These are phyloP conservation scores for Mungos mungo DNA, from an alignment of 2,113 vertebrate genomes.

Conservation along the genomic window DNA sequence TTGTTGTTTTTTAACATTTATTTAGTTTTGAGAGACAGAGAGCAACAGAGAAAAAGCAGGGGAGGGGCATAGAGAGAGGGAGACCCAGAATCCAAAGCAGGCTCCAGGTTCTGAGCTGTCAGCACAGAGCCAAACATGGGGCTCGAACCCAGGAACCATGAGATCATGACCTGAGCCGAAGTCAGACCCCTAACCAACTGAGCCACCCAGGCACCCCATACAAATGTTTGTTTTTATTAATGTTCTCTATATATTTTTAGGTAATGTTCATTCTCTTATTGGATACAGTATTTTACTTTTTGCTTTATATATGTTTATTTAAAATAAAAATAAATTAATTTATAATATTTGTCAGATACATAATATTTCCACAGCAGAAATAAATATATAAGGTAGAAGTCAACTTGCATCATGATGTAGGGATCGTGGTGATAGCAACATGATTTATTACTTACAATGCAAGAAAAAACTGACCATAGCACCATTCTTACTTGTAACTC, in stretches of 20 bases:
- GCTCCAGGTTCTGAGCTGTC: no score
- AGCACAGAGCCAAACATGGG: no score
- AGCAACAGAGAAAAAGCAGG: no score
- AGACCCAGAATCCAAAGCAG: no score
- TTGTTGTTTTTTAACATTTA: no score
- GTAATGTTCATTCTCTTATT: background rate
- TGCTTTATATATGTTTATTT: constrained; percentile 1
- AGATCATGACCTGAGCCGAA: no score
- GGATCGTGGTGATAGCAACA: background rate
- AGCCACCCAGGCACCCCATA: no score
- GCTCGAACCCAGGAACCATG: no score
- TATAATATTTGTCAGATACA: background rate
- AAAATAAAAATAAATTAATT: background rate
- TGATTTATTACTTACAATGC: background rate
- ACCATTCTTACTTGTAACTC: background rate
- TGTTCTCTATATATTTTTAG: background rate
- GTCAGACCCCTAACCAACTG: no score
- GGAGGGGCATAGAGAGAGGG: no score
- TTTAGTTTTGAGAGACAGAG: no score
- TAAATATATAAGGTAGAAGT: background rate
- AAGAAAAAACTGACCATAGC: background rate
- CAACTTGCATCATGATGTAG: background rate
- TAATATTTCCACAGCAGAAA: background rate
- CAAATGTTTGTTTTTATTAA: background rate
- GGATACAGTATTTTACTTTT: background rate